A percentile compares a stretch with the other conserved stretches of the same genome.
These are phyloP conservation scores for Sitta europaea DNA, from an alignment of 2,113 vertebrate genomes.

Conservation along the genomic window DNA sequence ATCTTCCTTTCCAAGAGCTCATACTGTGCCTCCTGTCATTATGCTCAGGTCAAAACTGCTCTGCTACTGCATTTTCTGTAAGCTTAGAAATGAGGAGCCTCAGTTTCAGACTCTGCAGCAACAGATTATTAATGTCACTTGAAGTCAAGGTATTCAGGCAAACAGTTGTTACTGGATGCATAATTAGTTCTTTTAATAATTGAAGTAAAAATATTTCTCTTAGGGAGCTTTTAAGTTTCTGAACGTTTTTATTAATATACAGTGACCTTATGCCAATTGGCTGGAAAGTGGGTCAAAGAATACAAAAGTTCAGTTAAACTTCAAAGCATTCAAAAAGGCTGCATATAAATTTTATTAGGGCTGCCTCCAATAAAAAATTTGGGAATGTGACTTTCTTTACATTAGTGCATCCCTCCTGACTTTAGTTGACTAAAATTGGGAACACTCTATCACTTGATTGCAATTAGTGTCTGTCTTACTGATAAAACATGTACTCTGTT, in stretches of 20 bases:
- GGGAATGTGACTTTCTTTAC: background rate
- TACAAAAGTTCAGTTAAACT: background rate
- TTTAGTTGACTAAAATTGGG: background rate
- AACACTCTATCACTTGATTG: background rate
- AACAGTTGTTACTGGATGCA: background rate
- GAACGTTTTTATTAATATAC: background rate
- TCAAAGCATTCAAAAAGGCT: background rate
- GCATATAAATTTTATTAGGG: background rate
- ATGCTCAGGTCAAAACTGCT: background rate
- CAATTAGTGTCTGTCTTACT: background rate
- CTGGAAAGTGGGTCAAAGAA: background rate
- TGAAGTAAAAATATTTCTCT: background rate
- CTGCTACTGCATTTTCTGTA: background rate
- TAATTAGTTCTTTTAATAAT: background rate
- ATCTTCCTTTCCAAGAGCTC: background rate
- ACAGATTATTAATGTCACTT: background rate
- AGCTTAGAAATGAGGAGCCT: background rate
- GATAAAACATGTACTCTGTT: background rate
- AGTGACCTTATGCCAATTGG: background rate
- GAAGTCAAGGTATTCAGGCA: background rate
- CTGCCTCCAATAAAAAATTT: background rate
- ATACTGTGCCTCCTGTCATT: background rate
- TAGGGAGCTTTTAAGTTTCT: background rate
- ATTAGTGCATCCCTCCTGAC: background rate
- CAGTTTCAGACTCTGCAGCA: background rate